Base-by-base conservation (phyloP, 2,113 vertebrate genomes). In the Raja brachyura region DNA sequence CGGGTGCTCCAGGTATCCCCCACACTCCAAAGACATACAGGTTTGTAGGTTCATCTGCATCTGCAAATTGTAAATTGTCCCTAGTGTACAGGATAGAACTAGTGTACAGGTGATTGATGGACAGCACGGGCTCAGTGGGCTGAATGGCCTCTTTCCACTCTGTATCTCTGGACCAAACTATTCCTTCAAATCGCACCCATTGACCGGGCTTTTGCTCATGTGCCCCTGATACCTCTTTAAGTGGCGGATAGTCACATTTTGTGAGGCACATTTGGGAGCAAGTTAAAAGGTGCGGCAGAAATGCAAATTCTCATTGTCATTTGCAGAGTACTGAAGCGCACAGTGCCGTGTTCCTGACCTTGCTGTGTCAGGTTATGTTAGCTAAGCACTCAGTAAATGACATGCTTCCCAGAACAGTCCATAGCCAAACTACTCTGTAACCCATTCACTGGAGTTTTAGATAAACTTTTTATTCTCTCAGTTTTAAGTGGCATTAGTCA, bases 341-440 rank as follows among this genome's bases (percentile, higher is more conserved):
- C 22, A 8, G 16, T 59, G 79, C 10, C 22, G 48, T 59, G 20
- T 83, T 59, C 59, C 79, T 25, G 25, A 25, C 20, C 54, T 59
- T 25, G 54, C 11, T 85, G 18, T 83, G 54, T 85, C 81, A 85
- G 10, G 61, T 61, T 61, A 85, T 61, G 81, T 85, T 85, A 25
- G 10, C 22, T n/a, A 85, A 85, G n/a, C 14, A 59, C 56, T 61
- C 79, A 85, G 79, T 85, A 85, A 85, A 85, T 85, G 79, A 85
- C 79, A 85, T 5, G 25, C 56, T 85, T 85, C 25, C 81, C 79
- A 18, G 5, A 4, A 25, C 79, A 85, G 18, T 54, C 54, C 81
- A 85, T 11, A n/a, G 25, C 61, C 81, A 61, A 61, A n/a, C 13
- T 3, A n/a, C 61, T 61, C 6, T 59, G 54, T 14, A 28, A 85